phyloP scores from a whole-genome alignment of 2,113 vertebrate species.

The Oryzias javanicus region DNA sequence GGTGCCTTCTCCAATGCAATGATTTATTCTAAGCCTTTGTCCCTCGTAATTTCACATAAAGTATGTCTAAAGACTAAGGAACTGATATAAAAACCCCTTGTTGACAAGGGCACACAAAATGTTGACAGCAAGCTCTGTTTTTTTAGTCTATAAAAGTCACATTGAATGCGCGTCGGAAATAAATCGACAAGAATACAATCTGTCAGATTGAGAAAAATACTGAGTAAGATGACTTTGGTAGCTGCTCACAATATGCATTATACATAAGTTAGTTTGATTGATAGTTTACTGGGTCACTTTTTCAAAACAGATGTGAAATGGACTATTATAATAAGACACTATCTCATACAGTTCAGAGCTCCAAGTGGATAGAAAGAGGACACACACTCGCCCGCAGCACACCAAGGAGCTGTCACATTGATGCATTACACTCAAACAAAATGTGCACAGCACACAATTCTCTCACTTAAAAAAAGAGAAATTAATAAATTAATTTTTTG shows the following conservation, averaged over 20 bases:
- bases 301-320: slow-evolving; percentile 8
- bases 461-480: slow-evolving; percentile 19
- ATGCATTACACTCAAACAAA: slow-evolving; percentile 47
- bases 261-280: slow-evolving; percentile 19
- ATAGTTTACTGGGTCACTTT: slow-evolving; percentile 5
- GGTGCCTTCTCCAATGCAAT: no score
- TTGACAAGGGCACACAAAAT: no score
- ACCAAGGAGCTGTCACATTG: slow-evolving; percentile 55
- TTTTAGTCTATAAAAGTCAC: no score
- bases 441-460: slow-evolving; percentile 46
- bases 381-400: slow-evolving; percentile 42
- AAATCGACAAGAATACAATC: no score
- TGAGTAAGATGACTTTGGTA: background rate
- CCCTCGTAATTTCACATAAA: no score
- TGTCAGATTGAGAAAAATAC: no score
- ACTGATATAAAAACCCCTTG: no score
- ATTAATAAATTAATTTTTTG: slow-evolving; percentile 19
- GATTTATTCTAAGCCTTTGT: no score
- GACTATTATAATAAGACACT: slow-evolving; percentile 23
- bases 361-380: slow-evolving; percentile 40
- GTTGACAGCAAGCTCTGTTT: no score
- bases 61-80: no score
- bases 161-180: no score
- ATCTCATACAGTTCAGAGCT: background rate
- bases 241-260: slow-evolving; percentile 7